Evolutionary conservation across 1,140 invertebrate genomes (phyloP).

Genomic region (Diplogasteroides magnus): DNA sequence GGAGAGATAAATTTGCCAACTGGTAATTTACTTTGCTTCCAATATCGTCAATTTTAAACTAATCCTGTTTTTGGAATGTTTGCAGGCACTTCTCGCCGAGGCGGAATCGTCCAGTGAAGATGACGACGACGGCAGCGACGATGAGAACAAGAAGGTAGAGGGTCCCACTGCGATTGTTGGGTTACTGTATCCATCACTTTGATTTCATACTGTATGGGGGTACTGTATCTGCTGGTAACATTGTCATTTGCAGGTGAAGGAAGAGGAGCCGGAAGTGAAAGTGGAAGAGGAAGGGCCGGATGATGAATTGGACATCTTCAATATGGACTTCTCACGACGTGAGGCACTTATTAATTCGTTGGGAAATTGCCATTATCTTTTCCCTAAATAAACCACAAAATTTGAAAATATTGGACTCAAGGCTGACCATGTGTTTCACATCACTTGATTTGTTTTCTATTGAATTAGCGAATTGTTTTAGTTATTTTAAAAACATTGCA

Average conservation of each 20-base stretch:
- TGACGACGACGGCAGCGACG: constrained; percentile 1
- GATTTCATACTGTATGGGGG: not conserved
- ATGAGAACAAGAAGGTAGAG: constrained; percentile 6
- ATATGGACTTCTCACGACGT: constrained; percentile 41
- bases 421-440: too few species aligned
- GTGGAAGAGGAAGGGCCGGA: constrained; percentile 10
- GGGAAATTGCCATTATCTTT: too few species aligned
- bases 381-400: too few species aligned
- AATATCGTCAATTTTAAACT: too few species aligned
- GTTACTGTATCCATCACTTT: not conserved
- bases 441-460: too few species aligned
- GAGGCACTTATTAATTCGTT: too few species aligned
- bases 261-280: constrained; percentile 12
- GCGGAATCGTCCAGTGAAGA: constrained; percentile 31
- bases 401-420: too few species aligned
- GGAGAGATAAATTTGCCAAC: too few species aligned
- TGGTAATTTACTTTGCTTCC: too few species aligned
- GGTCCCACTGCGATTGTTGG: not conserved
- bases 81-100: constrained; percentile 32
- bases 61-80: constrained; percentile 15
- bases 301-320: constrained; percentile 50
- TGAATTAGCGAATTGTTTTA: too few species aligned
- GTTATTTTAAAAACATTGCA: not conserved
- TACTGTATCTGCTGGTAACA: not conserved
- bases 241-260: constrained; percentile 2